Base-by-base conservation (phyloP, 2,113 vertebrate species). In the Hippoglossus stenolepis region DNA sequence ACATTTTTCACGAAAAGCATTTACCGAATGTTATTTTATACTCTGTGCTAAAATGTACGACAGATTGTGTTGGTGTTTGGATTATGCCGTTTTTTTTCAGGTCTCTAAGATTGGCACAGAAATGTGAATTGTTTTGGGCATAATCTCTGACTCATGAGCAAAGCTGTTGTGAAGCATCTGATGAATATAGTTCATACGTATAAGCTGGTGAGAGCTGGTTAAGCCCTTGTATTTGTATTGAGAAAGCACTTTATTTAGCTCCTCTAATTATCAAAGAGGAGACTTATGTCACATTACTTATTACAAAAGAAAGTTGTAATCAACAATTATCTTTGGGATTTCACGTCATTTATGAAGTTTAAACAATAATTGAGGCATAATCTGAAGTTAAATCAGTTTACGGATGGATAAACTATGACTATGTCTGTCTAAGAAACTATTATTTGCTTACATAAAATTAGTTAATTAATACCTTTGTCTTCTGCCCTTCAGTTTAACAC, bases 121-220 rank as follows among this genome's bases (percentile, higher is more conserved):
- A 70, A 45, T 49, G 13, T 58, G 58, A 3, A 58, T 73, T 60
- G 70, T 77, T 73, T 73, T 54, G 31, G 70, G 17, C 47, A 21
- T 62, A 20, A 26, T 64, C 40, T 65, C 62, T 23, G 56, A 85
- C 43, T 73, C 57, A 31, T 45, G 61, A 87, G 80, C 76, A 85
- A 68, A 85, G 74, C 9, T 82, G 66, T 12, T 80, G 49, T 51
- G 65, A 77, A 73, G 38, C 14, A 51, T 61, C 65, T 73, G 70
- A 66, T 73, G 53, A 65, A 77, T 62, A 15, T 67, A 67, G 26
- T 53, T 54, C 15, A 57, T 71, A 20, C 58, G 68, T 56, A 7
- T 11, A 54, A 66, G 65, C 54, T 57, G 24, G 63, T 51, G 54
- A 57, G 49, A 51, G 49, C 49, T 8, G 49, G 18, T 13, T 20